Base-by-base conservation (phyloP, 2,113 vertebrate genomes). In the Oryzias celebensis region DNA sequence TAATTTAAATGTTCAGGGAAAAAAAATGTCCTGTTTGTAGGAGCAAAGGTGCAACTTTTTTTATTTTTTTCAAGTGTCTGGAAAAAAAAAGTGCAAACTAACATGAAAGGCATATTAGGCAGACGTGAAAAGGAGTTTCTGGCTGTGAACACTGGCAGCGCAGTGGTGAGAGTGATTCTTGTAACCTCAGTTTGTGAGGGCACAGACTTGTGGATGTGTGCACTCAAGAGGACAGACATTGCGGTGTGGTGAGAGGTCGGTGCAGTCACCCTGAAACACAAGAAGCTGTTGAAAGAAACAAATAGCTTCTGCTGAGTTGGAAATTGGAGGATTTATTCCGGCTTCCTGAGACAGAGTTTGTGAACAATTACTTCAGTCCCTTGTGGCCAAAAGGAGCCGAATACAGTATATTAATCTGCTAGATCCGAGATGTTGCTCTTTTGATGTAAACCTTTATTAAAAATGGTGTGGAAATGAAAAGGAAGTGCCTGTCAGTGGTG, bases 231-330 rank as follows among this genome's bases (percentile, higher is more conserved):
- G 50, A 53, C 48, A 61, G 65, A 49, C 58, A 7, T 52, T 52
- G 47, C 54, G 14, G 24, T 62, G 58, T n/a, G 22, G 47, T n/a
- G 14, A 58, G 69, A 73, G 67, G 59, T 68, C 67, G 52, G 65
- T 46, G 70, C 74, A 85, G 71, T 81, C 73, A 71, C 69, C 63
- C 64, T 61, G 72, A 86, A 85, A 83, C 52, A 31, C 45, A 71
- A 65, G 62, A 78, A 47, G 42, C 52, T 28, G 57, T 58, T 59
- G 60, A 77, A 72, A 69, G 62, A 68, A 88, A 83, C 66, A 78
- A 78, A 85, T 78, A 66, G 75, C 73, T 72, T 79, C 43, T 75
- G 71, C 68, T 43, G 65, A 73, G 63, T 58, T 76, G 28, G 36
- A 77, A 68, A 77, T 61, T 52, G 58, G 45, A 63, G 63, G 63